phyloP scores from a whole-genome alignment of 2,797 vertebrate species.

The Malacoctenus gilli region DNA sequence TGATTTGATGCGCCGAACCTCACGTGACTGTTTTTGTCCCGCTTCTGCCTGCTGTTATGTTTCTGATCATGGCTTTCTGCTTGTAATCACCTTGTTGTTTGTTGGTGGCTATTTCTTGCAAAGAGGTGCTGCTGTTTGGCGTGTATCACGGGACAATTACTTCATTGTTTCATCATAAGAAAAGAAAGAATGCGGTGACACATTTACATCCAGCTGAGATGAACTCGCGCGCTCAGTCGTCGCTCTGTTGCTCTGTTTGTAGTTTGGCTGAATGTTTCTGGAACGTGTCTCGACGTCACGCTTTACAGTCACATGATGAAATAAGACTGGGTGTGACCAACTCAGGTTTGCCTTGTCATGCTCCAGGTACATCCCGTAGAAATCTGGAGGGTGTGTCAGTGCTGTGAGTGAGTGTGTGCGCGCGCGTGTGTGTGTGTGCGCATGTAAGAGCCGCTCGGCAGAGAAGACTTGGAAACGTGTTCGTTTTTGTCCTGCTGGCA shows the following conservation, averaged over 20 bases:
- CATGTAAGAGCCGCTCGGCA: neutral
- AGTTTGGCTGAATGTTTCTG: constrained; percentile 25
- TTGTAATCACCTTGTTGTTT: neutral
- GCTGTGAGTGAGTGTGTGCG: constrained; percentile 33
- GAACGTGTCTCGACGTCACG: constrained; percentile 6
- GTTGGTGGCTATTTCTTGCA: neutral
- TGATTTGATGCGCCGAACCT: neutral
- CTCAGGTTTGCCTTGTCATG: constrained; percentile 28
- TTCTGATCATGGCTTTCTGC: neutral
- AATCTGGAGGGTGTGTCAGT: constrained; percentile 8
- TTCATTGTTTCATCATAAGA: no score
- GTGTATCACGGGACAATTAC: neutral
- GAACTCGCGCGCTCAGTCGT: neutral
- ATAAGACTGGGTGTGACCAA: constrained; percentile 42
- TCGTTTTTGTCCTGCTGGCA: neutral
- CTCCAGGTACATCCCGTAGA: constrained; percentile 17
- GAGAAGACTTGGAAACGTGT: neutral
- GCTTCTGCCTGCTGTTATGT: neutral
- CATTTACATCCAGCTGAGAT: neutral
- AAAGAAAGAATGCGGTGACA: neutral
- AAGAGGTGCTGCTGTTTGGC: neutral
- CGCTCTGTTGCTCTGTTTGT: neutral
- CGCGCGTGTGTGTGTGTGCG: constrained; percentile 2
- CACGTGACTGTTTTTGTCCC: neutral
- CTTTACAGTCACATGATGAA: constrained; percentile 34